These are phyloP conservation scores for Austrofundulus limnaeus DNA, from an alignment of 2,113 vertebrate genomes.

Conservation along the genomic window DNA sequence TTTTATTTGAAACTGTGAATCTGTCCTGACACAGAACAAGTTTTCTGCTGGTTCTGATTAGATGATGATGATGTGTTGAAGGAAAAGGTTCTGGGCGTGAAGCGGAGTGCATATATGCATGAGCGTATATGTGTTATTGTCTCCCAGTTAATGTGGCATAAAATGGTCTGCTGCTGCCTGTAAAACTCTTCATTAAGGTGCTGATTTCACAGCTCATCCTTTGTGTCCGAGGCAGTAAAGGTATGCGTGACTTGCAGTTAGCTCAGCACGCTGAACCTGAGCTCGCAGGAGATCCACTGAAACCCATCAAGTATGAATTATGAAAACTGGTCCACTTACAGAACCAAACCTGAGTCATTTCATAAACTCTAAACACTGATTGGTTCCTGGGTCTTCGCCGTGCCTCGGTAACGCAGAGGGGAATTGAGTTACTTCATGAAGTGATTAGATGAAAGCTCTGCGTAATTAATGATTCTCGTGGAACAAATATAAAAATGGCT, in stretches of 20 bases:
- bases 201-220: conserved; percentile 13
- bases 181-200: conserved; percentile 14
- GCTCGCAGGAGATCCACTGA: conserved; percentile 2
- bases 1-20: no score
- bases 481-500: conserved; percentile 47
- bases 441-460: conserved; percentile 32
- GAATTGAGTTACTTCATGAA: conserved; percentile 49
- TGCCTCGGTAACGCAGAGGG: conserved; percentile 23
- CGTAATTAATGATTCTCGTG: conserved; percentile 38
- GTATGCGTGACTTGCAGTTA: not conserved
- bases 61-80: no score
- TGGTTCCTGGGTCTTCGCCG: conserved; percentile 26
- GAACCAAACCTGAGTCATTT: conserved; percentile 15
- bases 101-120: not conserved
- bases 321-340: conserved; percentile 22
- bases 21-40: no score
- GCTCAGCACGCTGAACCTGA: not conserved
- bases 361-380: conserved; percentile 25
- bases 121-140: conserved; percentile 23
- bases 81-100: no score
- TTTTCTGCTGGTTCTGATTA: no score
- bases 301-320: conserved; percentile 32
- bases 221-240: not conserved
- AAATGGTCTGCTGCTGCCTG: conserved; percentile 30
- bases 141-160: conserved; percentile 33